Conservation (phyloP, 2,888 invertebrate genomes). For the Physocephala rufipes region DNA sequence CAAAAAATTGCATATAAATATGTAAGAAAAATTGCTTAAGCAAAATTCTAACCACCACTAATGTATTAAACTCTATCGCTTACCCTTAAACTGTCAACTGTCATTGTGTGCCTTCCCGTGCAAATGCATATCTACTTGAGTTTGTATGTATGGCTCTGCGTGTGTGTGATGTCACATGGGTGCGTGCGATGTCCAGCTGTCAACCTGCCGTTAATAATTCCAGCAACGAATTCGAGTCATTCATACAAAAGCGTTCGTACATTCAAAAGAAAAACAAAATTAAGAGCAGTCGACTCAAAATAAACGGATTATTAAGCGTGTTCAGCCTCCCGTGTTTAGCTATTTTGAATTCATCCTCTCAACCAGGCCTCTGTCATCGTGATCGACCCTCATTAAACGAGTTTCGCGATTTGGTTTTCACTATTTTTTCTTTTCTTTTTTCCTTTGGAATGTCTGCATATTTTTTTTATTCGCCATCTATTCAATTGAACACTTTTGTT, state of each 20-base stretch:
- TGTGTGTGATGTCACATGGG: conserved; percentile 5
- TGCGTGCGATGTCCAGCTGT: conserved; percentile 20
- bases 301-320: background rate
- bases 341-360: background rate
- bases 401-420: conserved; percentile 5
- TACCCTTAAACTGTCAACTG: conserved; percentile 20
- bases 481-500: background rate
- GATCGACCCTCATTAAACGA: background rate
- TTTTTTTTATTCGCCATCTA: background rate
- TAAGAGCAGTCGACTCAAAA: conserved; percentile 12
- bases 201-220: conserved; percentile 31
- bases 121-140: background rate
- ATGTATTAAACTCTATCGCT: conserved; percentile 33
- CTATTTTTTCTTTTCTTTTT: background rate
- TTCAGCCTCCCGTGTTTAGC: background rate
- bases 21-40: background rate
- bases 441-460: conserved; percentile 3
- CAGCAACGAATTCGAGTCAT: background rate
- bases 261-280: conserved; percentile 6
- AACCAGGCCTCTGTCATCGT: background rate
- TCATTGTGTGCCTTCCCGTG: background rate
- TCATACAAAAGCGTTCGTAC: background rate
- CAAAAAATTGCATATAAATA: background rate
- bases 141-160: background rate
- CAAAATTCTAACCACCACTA: conserved; percentile 25